Evolutionary conservation across 2,888 invertebrate genomes (phyloP), one percentile per base, ranked within the genome.

Genomic region (Nomada hirtipes): DNA sequence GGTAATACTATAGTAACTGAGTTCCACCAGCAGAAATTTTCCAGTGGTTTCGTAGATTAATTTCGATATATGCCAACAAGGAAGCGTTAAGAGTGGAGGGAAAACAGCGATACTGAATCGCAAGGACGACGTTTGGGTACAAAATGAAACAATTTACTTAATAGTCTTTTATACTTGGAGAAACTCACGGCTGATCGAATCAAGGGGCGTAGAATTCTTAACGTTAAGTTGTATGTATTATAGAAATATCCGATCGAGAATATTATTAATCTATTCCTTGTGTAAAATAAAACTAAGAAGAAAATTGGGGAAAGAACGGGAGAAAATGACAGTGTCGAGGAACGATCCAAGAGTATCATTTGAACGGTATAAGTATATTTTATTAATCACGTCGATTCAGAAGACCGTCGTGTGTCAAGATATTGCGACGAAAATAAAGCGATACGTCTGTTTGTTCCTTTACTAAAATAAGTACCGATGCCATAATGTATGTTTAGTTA

Each of bases 401-500:
- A 55, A 3, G 63, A 23, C 64, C 65, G 69, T 71, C 82, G 47
- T 47, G 47, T 26, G 53, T 74, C 75, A 69, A 77, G 68, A 71
- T 73, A 64, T 61, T 64, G 76, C 20, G 77, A 73, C 52, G 78
- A 65, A 59, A 84, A 72, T 70, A 26, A 76, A 69, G 15, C 85
- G 85, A 53, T 64, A 78, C 83, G 83, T 72, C 76, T 85, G 88
- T 88, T 80, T 86, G 88, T 88, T 88, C 88, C 88, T 88, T 80
- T 78, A 81, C 68, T 75, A 82, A 73, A 80, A 29, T 83, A 82
- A 88, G 77, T 83, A 85, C 77, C 79, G 78, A 83, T 81, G 82
- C 80, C 80, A 70, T 81, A 80, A 83, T 89, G 83, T 80, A 87
- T 85, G 89, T 88, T 89, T 89, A 89, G 89, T 88, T 85, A 86